Percentiles rank a stretch among this genome's conserved stretches.
phyloP scores from a whole-genome alignment of 2,888 invertebrate species.

The Eutolmus rufibarbis region DNA sequence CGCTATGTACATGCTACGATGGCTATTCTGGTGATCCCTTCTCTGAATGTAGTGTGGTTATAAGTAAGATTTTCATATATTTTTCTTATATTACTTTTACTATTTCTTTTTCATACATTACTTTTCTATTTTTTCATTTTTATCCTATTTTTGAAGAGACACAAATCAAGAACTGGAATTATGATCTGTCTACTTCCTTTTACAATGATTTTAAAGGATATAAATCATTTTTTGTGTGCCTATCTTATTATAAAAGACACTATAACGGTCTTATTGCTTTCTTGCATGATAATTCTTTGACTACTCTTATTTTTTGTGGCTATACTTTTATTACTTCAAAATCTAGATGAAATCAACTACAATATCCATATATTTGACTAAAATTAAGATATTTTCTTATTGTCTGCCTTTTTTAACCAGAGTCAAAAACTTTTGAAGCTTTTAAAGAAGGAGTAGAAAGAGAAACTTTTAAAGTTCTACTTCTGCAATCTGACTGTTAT shows the following conservation, averaged over 20 bases:
- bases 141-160: neutral
- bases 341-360: neutral
- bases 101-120: neutral
- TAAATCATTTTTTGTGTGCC: neutral
- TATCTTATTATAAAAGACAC: neutral
- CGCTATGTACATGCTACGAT: constrained; percentile 80
- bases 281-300: neutral
- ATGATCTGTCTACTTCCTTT: neutral
- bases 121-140: neutral
- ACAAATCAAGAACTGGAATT: neutral
- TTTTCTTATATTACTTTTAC: neutral
- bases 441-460: neutral
- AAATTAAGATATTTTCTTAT: neutral
- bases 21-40: constrained; percentile 88
- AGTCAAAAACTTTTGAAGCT: neutral
- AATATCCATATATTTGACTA: neutral
- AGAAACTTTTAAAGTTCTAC: neutral
- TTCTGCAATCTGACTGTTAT: neutral
- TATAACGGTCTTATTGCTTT: neutral
- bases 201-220: neutral
- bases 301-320: neutral
- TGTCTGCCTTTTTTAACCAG: neutral
- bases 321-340: neutral
- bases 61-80: constrained; percentile 63
- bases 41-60: constrained; percentile 71